These are phyloP conservation scores for Catocala sponsa DNA, from an alignment of 2,888 invertebrate genomes.

Conservation along the genomic window DNA sequence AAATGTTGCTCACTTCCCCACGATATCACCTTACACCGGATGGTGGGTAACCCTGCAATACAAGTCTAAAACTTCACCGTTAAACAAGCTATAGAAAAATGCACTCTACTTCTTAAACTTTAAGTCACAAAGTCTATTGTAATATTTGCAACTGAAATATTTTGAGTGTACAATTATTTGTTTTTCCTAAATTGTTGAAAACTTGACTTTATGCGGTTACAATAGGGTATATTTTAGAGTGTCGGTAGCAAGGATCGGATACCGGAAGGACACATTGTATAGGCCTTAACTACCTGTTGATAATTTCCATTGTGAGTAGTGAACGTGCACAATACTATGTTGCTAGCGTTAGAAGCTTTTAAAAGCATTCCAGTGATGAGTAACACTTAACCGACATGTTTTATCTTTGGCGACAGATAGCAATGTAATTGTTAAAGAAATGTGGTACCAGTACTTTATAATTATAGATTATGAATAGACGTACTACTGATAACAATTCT, in stretches of 20 bases:
- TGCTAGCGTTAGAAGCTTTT: slow-evolving; percentile 65
- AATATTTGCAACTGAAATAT: slow-evolving; percentile 42
- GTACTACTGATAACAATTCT: not conserved
- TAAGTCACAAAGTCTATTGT: slow-evolving; percentile 49
- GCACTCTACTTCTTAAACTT: slow-evolving; percentile 35
- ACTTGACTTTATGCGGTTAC: slow-evolving; percentile 38
- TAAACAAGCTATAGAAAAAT: slow-evolving; percentile 34
- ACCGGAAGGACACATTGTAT: slow-evolving; percentile 84
- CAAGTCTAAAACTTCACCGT: slow-evolving; percentile 55
- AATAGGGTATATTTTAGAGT: slow-evolving; percentile 53
- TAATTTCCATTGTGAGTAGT: slow-evolving; percentile 79
- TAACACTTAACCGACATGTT: slow-evolving; percentile 55
- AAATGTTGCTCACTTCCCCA: slow-evolving; percentile 78
- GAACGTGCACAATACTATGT: slow-evolving; percentile 72
- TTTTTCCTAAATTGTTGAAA: slow-evolving; percentile 21
- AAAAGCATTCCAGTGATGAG: slow-evolving; percentile 77
- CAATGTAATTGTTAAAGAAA: slow-evolving; percentile 25
- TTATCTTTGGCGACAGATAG: slow-evolving; percentile 54
- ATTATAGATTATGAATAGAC: not conserved
- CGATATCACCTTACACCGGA: slow-evolving; percentile 84
- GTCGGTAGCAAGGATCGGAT: slow-evolving; percentile 57
- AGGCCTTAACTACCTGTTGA: slow-evolving; percentile 84
- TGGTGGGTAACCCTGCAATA: slow-evolving; percentile 75
- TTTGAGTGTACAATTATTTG: slow-evolving; percentile 49
- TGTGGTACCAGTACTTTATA: slow-evolving; percentile 5